Percentiles rank a stretch among this genome's conserved stretches.
Evolutionary conservation across 2,797 vertebrate genomes (phyloP).

Genomic region (Centroberyx gerrardi): DNA sequence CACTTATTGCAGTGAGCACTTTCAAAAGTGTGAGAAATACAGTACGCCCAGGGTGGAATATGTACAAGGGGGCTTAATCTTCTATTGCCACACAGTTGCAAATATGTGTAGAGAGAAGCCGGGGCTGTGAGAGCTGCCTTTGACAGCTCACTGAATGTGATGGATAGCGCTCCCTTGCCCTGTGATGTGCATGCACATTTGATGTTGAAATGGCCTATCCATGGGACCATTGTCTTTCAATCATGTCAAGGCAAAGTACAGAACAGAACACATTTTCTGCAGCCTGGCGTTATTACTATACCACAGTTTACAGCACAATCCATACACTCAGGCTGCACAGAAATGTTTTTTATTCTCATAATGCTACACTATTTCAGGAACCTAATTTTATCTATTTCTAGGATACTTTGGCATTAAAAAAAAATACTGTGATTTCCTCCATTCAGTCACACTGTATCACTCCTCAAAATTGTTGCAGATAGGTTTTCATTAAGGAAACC

Average conservation of each 20-base stretch:
- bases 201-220: slow-evolving; percentile 86
- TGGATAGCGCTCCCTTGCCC: slow-evolving; percentile 84
- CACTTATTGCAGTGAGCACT: not conserved
- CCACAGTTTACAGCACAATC: slow-evolving; percentile 76
- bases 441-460: slow-evolving; percentile 12
- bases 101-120: slow-evolving; percentile 65
- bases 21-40: slow-evolving; percentile 39
- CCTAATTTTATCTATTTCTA: slow-evolving; percentile 56
- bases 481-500: slow-evolving; percentile 68
- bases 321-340: slow-evolving; percentile 48
- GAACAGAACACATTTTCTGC: slow-evolving; percentile 81
- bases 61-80: slow-evolving; percentile 73
- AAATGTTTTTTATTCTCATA: slow-evolving; percentile 42
- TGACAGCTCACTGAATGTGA: slow-evolving; percentile 86
- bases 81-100: slow-evolving; percentile 68
- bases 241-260: slow-evolving; percentile 86
- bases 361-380: slow-evolving; percentile 41
- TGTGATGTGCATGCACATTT: slow-evolving; percentile 87
- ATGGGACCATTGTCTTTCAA: slow-evolving; percentile 86
- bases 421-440: slow-evolving; percentile 33
- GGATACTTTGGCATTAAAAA: slow-evolving; percentile 49
- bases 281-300: slow-evolving; percentile 78
- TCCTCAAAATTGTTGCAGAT: slow-evolving; percentile 42
- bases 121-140: slow-evolving; percentile 67
- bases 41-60: slow-evolving; percentile 42